Conservation (phyloP, 2,888 invertebrate genomes). For the Drosophila hamatofila region DNA sequence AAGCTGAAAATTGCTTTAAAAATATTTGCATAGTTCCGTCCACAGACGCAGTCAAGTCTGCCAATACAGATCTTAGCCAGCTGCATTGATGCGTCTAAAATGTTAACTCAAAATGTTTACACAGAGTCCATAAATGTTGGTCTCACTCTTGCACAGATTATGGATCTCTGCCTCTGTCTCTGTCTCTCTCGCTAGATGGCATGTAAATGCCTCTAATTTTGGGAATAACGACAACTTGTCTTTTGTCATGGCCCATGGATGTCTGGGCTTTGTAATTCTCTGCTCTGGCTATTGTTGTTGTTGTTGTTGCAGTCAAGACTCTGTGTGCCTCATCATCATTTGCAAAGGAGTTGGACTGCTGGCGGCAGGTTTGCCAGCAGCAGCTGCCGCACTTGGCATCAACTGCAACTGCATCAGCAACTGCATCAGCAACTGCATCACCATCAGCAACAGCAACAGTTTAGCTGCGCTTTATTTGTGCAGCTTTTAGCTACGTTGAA, state of each 20-base stretch:
- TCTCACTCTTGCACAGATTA: neutral
- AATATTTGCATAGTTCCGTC: constrained; percentile 77
- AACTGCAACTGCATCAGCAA: constrained; percentile 42
- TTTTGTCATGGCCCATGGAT: constrained; percentile 68
- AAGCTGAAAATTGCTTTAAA: constrained; percentile 82
- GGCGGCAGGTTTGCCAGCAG: constrained; percentile 52
- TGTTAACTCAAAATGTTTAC: constrained; percentile 59
- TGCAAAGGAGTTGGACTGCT: constrained; percentile 59
- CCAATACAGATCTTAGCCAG: constrained; percentile 55
- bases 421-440: constrained; percentile 36
- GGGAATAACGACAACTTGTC: constrained; percentile 78
- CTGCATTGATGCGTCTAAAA: constrained; percentile 70
- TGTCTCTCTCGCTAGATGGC: constrained; percentile 30
- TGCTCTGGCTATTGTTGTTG: constrained; percentile 12
- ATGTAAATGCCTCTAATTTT: constrained; percentile 78
- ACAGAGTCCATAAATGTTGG: constrained; percentile 48
- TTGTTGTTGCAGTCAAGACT: constrained; percentile 19
- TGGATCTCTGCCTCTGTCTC: neutral
- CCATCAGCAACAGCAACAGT: constrained; percentile 34
- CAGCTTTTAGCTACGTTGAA: constrained; percentile 67
- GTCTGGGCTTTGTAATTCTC: constrained; percentile 34
- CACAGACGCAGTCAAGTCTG: constrained; percentile 42
- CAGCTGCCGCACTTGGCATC: constrained; percentile 68
- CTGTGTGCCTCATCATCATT: constrained; percentile 76
- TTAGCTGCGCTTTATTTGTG: constrained; percentile 70